Base-by-base conservation (phyloP, 2,888 invertebrate genomes). In the Opisthograptis luteolata region DNA sequence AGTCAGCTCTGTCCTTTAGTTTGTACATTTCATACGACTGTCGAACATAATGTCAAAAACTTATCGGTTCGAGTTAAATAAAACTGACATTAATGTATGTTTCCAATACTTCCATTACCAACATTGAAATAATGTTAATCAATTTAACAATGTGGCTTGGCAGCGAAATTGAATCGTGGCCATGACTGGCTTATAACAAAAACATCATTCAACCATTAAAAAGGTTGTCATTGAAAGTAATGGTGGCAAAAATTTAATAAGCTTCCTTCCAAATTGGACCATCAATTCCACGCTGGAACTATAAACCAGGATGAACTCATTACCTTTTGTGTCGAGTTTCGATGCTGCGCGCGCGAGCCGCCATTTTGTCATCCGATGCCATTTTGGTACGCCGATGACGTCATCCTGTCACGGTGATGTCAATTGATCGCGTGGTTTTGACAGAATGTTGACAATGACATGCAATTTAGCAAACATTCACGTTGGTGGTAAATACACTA, bases 241-340 rank as follows among this genome's bases (percentile, higher is more conserved):
- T 35, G 40, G 20, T 41, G 45, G 35, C 46, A 55, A 60, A 51
- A 49, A 52, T 58, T 49, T 55, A 58, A 56, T 58, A 50, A 58
- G 39, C 47, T 48, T 32, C 53, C 47, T 48, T 32, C 53, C 32
- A 30, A 36, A 62, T 58, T 58, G 48, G 43, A 52, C 39, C 53
- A 58, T 60, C 53, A 58, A 52, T 60, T 54, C 37, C 25, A 35
- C 50, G 50, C 57, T 39, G n/a, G 54, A 60, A 52, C 58, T 48
- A 55, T 57, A 50, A 51, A 53, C 40, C 35, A 45, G 42, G 47
- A 58, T 54, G 53, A 52, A 52, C 59, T 61, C 60, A 57, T 65
- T 59, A 60, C 36, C 55, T 50, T 51, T 54, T 51, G 57, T 46
- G 51, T 50, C 56, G 45, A 25, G 48, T 58, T 52, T 55, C 56